These are phyloP conservation scores for Spatulosminthurus flaviceps DNA, from an alignment of 2,888 invertebrate species.

Conservation along the genomic window DNA sequence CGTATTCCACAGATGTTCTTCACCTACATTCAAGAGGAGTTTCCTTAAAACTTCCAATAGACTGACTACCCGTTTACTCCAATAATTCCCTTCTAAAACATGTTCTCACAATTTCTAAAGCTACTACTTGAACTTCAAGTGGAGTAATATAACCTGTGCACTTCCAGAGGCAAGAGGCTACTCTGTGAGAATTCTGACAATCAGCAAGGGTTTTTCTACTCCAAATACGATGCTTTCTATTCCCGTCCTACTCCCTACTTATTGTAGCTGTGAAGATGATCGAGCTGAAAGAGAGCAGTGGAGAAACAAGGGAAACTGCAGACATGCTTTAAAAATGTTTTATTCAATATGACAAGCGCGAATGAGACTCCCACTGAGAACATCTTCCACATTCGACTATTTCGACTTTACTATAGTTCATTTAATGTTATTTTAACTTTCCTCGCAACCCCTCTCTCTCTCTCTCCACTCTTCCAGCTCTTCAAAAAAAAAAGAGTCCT, in stretches of 20 bases:
- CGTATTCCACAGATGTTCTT: neutral
- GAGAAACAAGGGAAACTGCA: slow-evolving; percentile 13
- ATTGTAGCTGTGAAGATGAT: neutral
- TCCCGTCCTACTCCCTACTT: slow-evolving; percentile 3
- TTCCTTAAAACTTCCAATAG: neutral
- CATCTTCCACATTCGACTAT: slow-evolving; percentile 15
- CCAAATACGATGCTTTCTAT: neutral
- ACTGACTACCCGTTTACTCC: neutral
- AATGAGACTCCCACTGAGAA: slow-evolving; percentile 1
- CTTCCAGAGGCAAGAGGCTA: neutral
- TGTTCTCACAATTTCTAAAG: neutral
- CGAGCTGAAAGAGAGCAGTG: neutral
- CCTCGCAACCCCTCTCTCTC: neutral
- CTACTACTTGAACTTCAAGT: neutral
- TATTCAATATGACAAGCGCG: slow-evolving; percentile 34
- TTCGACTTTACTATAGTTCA: too few relatives aligned
- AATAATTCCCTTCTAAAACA: neutral
- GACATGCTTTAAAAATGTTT: slow-evolving; percentile 30
- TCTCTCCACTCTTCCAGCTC: too few relatives aligned
- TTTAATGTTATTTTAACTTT: slow-evolving; percentile 27
- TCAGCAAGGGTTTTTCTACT: neutral
- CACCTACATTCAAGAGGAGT: too few relatives aligned
- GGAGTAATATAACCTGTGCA: neutral
- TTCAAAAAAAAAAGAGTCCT: too few relatives aligned
- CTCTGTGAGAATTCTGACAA: neutral